These are phyloP conservation scores for Lagenorhynchus albirostris DNA, from an alignment of 2,113 vertebrate genomes.

Conservation along the genomic window DNA sequence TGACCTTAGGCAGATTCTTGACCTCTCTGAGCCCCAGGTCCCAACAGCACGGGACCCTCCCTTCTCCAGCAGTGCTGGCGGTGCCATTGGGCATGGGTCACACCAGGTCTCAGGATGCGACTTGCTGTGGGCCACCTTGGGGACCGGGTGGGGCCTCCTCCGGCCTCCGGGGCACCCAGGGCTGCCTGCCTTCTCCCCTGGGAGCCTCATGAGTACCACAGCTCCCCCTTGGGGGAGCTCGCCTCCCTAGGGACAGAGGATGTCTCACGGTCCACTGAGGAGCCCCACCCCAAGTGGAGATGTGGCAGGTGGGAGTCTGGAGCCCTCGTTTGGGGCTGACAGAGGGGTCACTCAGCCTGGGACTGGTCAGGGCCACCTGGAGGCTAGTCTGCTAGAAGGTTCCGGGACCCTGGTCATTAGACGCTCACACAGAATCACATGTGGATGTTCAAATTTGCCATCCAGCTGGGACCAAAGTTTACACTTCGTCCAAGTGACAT, in stretches of 20 bases:
- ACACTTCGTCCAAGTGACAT: not conserved
- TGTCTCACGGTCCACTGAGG: not conserved
- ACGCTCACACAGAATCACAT: no score
- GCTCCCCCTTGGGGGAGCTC: not conserved
- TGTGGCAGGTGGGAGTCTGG: not conserved
- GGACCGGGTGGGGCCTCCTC: not conserved
- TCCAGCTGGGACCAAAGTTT: no score
- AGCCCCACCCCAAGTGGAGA: not conserved
- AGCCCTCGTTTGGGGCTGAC: fast-evolving
- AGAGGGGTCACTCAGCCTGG: not conserved
- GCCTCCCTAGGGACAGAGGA: not conserved
- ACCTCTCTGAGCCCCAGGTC: no score
- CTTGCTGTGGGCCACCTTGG: no score
- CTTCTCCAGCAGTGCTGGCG: no score
- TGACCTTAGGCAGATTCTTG: no score
- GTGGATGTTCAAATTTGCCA: not conserved
- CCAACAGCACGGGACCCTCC: no score
- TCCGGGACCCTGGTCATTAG: not conserved
- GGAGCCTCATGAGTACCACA: not conserved
- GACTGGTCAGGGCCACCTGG: not conserved
- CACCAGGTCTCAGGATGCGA: no score
- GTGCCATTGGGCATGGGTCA: no score
- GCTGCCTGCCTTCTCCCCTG: no score
- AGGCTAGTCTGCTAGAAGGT: not conserved
- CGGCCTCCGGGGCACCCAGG: no score